A percentile compares a stretch with the other conserved stretches of the same genome.
phyloP scores from a whole-genome alignment of 2,113 vertebrate species.

The Malurus melanocephalus region DNA sequence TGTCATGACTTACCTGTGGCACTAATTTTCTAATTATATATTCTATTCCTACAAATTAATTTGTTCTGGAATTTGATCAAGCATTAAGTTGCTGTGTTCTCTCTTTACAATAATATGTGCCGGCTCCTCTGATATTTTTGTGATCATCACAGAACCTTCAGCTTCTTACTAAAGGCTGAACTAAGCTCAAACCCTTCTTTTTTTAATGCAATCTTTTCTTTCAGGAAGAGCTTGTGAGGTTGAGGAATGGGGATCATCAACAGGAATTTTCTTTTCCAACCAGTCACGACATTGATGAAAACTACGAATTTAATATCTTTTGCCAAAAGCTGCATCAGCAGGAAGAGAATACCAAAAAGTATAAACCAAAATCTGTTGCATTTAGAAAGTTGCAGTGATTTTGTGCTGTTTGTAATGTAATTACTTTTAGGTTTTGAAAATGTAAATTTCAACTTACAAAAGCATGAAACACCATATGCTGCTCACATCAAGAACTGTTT shows the following conservation, averaged over 20 bases:
- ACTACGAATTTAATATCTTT: neutral
- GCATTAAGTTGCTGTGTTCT: neutral
- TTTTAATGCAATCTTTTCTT: neutral
- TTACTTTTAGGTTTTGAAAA: neutral
- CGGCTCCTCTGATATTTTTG: neutral
- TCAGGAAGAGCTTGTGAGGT: neutral
- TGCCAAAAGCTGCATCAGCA: neutral
- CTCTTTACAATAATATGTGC: neutral
- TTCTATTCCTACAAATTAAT: neutral
- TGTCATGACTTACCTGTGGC: neutral
- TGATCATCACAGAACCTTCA: neutral
- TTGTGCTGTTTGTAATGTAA: neutral
- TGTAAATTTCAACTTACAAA: neutral
- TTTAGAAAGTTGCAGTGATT: neutral
- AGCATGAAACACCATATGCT: neutral
- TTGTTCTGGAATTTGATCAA: neutral
- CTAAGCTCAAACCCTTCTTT: neutral
- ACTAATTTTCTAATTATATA: neutral
- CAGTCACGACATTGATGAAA: neutral
- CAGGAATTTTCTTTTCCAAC: neutral
- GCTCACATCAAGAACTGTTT: neutral
- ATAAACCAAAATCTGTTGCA: neutral
- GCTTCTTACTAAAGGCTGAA: neutral
- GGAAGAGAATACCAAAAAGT: neutral
- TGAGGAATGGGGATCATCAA: neutral